These are phyloP conservation scores for Piaya cayana DNA, from an alignment of 2,113 vertebrate species.

Conservation along the genomic window DNA sequence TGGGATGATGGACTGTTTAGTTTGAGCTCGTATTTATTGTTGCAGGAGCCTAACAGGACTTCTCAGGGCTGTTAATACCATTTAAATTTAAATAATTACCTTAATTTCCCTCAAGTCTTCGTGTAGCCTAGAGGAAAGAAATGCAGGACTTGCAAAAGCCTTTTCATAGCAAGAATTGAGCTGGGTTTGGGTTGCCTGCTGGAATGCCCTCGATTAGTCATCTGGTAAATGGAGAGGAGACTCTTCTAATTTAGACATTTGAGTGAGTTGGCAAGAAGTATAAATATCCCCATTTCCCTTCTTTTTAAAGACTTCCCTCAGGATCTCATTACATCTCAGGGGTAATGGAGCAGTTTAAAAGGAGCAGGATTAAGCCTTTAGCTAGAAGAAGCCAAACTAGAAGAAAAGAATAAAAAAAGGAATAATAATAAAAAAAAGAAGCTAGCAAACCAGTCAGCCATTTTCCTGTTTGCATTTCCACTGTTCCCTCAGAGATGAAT, in stretches of 20 bases:
- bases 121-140: neutral
- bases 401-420: neutral
- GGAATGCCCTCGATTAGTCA: neutral
- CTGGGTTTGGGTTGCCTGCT: neutral
- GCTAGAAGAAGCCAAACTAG: neutral
- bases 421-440: neutral
- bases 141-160: neutral
- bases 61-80: neutral
- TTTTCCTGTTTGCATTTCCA: neutral
- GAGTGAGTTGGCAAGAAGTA: neutral
- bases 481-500: neutral
- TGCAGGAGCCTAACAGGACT: neutral
- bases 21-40: neutral
- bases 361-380: neutral
- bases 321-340: neutral
- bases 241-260: neutral
- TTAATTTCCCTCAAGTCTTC: neutral
- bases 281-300: neutral
- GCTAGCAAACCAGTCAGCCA: neutral
- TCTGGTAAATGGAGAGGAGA: neutral
- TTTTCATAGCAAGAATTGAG: neutral
- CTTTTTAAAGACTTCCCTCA: neutral
- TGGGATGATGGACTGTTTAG: neutral
- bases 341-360: neutral
- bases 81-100: neutral